Evolutionary conservation across 30 jellyfish, hydroid and myxozoan genomes (phyloP).

Genomic region (Phacellophora camtschatica): DNA sequence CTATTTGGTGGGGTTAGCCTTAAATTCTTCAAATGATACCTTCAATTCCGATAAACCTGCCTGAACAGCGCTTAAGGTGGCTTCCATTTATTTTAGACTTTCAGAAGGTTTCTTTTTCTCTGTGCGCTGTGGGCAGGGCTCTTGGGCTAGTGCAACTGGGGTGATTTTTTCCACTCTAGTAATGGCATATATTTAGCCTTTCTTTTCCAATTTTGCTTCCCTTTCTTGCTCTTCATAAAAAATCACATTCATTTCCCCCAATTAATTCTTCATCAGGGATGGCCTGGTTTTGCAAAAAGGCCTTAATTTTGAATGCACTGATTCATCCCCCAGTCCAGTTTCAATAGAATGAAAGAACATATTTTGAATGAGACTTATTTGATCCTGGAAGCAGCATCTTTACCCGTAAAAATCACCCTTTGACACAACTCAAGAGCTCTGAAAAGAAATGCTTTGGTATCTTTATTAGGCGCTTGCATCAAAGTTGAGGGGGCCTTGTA

Average conservation of each 20-base stretch:
- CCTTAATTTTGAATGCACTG: slow-evolving; percentile 34
- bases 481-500: slow-evolving; percentile 10
- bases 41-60: slow-evolving; percentile 7
- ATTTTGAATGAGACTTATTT: slow-evolving; percentile 20
- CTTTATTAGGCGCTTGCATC: slow-evolving; percentile 29
- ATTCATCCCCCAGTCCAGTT: slow-evolving; percentile 47
- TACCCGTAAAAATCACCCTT: slow-evolving; percentile 28
- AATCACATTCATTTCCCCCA: slow-evolving; percentile 3
- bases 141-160: slow-evolving; percentile 23
- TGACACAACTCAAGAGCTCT: slow-evolving; percentile 51
- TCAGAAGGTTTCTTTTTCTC: slow-evolving; percentile 12
- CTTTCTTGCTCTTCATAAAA: slow-evolving; percentile 53
- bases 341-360: slow-evolving; percentile 40
- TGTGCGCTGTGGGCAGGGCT: background rate
- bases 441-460: slow-evolving; percentile 11
- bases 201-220: slow-evolving; percentile 30
- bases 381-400: slow-evolving; percentile 23
- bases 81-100: background rate
- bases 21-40: slow-evolving; percentile 34
- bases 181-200: background rate
- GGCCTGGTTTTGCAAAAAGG: slow-evolving; percentile 35
- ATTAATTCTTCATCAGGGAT: slow-evolving; percentile 38
- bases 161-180: slow-evolving; percentile 17
- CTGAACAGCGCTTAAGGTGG: slow-evolving; percentile 24
- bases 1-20: slow-evolving; percentile 14